phyloP scores from a whole-genome alignment of 2,113 vertebrate species.

The Lamprotornis superbus region DNA sequence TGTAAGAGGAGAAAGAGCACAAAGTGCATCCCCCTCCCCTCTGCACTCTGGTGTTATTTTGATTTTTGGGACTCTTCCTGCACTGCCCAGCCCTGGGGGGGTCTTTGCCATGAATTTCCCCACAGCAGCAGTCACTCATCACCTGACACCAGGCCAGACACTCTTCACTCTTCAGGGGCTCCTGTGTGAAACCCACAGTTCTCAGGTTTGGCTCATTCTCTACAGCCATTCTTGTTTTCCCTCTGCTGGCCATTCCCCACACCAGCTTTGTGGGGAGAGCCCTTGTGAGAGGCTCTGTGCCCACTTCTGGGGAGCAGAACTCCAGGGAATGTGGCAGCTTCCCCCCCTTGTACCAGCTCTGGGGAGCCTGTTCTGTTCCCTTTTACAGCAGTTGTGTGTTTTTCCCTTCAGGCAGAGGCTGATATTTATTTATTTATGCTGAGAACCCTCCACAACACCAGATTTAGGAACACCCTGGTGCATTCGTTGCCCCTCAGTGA shows the following conservation, averaged over 20 bases:
- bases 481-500: fast-evolving
- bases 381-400: not conserved
- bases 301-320: not conserved
- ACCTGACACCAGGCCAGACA: not conserved
- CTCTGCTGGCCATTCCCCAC: not conserved
- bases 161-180: not conserved
- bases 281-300: not conserved
- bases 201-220: not conserved
- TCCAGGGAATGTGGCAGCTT: not conserved
- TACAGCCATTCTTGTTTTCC: not conserved
- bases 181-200: not conserved
- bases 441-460: not conserved
- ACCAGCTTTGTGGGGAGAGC: not conserved
- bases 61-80: not conserved
- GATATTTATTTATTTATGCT: not conserved
- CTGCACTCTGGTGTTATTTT: not conserved
- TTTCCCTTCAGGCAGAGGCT: not conserved
- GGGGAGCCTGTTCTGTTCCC: not conserved
- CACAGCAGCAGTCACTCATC: too few species aligned
- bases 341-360: not conserved
- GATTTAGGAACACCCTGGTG: not conserved
- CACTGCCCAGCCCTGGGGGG: not conserved
- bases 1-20: fast-evolving
- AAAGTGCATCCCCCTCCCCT: not conserved
- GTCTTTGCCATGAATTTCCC: not conserved